Evolutionary conservation across 1,140 invertebrate species (phyloP), one percentile per base, ranked within the genome.

Genomic region (Geopemphigus sp.): DNA sequence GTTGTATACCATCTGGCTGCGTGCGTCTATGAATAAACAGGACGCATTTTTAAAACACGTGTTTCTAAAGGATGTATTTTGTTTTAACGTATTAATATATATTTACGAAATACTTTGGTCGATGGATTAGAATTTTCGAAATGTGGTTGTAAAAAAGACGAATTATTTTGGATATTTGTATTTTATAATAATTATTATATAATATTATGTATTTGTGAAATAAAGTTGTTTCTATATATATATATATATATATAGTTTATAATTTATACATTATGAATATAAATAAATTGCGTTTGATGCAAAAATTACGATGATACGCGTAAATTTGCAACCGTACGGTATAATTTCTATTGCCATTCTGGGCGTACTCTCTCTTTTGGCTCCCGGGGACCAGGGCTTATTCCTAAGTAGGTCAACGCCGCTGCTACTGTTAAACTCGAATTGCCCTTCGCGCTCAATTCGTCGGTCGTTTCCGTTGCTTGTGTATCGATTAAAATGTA

Each of bases 341-440:
- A 76, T 32, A 56, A 74, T 57, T 74, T 74, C n/a, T 59, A 74
- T 32, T 57, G 29, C 19, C 19, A 32, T 32, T 61, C 29, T 56
- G 32, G 53, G 70, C n/a, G 73, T 59, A 76, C n/a, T 76, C 56
- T 76, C 73, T 76, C 56, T 61, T 76, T 47, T 57, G 10, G 54
- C 29, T 76, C 73, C 56, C 73, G 73, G 73, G 73, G 53, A 76
- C 26, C 17, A 50, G 70, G 54, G 73, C 73, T 14, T 39, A 15
- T 63, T 63, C 2, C 57, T 61, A 78, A 78, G n/a, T 78, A 63
- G 74, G 74, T 78, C 74, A 78, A 78, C 57, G 24, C 57, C 29
- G 61, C 61, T 32, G 53, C 54, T 29, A 50, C 54, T 22, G 59
- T 50, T 59, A 59, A 59, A 78, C 56, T 78, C 74, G 39, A 63